Percentiles rank a stretch among this genome's conserved stretches.
Conservation (phyloP, 1,140 invertebrate genomes). For the Rhynchophorus ferrugineus region DNA sequence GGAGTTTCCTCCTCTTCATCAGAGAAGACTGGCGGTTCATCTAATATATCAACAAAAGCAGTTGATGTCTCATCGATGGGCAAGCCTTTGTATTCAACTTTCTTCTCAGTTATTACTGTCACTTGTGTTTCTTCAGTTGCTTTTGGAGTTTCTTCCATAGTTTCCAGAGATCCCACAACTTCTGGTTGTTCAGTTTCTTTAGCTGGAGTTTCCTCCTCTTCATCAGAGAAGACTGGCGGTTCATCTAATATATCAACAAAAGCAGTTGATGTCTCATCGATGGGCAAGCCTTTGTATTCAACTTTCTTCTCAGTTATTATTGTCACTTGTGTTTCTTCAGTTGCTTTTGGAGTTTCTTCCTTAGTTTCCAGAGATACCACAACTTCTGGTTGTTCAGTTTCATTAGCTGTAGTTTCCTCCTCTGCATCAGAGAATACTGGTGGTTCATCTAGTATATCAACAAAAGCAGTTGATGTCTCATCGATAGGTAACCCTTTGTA, state of each 20-base stretch:
- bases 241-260: conserved; percentile 49
- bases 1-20: conserved; percentile 18
- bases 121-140: too few species aligned
- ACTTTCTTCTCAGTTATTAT: conserved; percentile 3
- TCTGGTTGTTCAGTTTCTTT: conserved; percentile 1
- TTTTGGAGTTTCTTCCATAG: too few species aligned
- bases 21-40: conserved; percentile 37
- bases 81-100: conserved; percentile 38
- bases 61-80: conserved; percentile 44
- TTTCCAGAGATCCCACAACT: neutral
- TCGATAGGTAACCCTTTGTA: conserved; percentile 44
- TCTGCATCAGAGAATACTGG: conserved; percentile 23
- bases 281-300: conserved; percentile 41
- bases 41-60: conserved; percentile 46
- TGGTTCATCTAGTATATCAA: conserved; percentile 47
- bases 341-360: too few species aligned
- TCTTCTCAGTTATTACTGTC: neutral
- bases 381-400: neutral
- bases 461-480: conserved; percentile 43
- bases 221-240: conserved; percentile 25
- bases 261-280: conserved; percentile 43
- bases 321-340: neutral
- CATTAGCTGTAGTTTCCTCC: conserved; percentile 1
- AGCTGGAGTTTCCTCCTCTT: conserved; percentile 10
- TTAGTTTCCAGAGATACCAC: neutral